Evolutionary conservation across 92 coral and sea anemone genomes (phyloP).

Genomic region (Umimayanthus chanpuru): DNA sequence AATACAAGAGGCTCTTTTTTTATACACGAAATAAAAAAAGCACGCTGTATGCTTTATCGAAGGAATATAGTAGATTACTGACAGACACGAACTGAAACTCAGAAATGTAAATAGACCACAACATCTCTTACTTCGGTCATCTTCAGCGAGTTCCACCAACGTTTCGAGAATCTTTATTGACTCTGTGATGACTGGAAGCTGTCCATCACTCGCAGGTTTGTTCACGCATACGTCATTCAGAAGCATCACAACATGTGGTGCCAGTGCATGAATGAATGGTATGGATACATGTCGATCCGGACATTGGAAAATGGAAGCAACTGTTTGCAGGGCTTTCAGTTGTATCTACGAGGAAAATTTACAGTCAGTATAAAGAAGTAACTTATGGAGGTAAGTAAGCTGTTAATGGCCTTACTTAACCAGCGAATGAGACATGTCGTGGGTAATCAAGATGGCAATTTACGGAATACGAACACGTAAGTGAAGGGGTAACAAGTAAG

Average conservation of each 20-base stretch:
- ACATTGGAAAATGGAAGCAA: constrained; percentile 86
- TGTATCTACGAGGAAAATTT: constrained; percentile 57
- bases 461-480: too few relatives aligned
- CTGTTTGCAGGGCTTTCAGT: constrained; percentile 89
- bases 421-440: too few relatives aligned
- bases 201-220: constrained; percentile 76
- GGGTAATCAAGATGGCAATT: too few relatives aligned
- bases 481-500: too few relatives aligned
- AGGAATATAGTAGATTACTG: neutral
- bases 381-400: neutral
- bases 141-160: constrained; percentile 83
- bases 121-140: constrained; percentile 76
- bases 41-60: neutral
- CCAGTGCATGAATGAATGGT: constrained; percentile 88
- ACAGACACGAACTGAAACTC: neutral
- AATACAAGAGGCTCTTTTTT: neutral
- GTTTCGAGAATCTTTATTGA: constrained; percentile 86
- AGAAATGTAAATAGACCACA: too few relatives aligned
- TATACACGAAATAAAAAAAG: neutral
- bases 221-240: constrained; percentile 82
- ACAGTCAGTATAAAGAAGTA: neutral
- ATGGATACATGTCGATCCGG: constrained; percentile 73
- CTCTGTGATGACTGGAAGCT: constrained; percentile 74
- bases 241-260: constrained; percentile 88
- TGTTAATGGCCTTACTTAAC: too few relatives aligned